Evolutionary conservation across 2,888 invertebrate genomes (phyloP).

Genomic region (Achlya flavicornis): DNA sequence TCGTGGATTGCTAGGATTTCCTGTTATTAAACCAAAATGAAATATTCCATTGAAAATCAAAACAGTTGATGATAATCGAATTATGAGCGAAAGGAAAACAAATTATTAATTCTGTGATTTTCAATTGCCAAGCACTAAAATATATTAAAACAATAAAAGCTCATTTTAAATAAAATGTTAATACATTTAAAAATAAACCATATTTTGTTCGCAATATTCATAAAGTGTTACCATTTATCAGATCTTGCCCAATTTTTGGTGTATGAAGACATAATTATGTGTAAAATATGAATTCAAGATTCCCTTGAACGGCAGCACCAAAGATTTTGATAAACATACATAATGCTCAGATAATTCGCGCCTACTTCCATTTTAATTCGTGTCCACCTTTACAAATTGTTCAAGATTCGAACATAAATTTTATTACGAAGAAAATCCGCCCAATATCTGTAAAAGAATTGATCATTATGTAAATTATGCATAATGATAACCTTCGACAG

Average conservation of each 20-base stretch:
- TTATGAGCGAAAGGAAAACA: too few relatives aligned
- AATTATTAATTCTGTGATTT: too few relatives aligned
- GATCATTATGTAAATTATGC: conserved; percentile 59
- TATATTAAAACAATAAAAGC: neutral
- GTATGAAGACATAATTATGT: conserved; percentile 41
- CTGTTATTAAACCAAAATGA: neutral
- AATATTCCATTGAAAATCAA: neutral
- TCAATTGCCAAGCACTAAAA: too few relatives aligned
- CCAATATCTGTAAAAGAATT: conserved; percentile 52
- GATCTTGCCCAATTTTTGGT: conserved; percentile 21
- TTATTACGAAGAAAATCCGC: conserved; percentile 45
- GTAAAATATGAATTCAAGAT: conserved; percentile 27
- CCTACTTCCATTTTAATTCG: conserved; percentile 55
- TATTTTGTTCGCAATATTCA: neutral
- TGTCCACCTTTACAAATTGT: conserved; percentile 42
- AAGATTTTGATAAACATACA: conserved; percentile 19
- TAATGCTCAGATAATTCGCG: conserved; percentile 48
- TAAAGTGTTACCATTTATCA: conserved; percentile 24
- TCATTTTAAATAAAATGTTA: neutral
- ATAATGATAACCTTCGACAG: conserved; percentile 51
- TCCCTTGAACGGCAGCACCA: conserved; percentile 41
- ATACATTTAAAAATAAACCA: neutral
- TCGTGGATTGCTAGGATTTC: neutral
- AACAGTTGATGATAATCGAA: too few relatives aligned
- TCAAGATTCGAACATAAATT: conserved; percentile 41